These are phyloP conservation scores for Drosophila anceps DNA, from an alignment of 2,888 invertebrate genomes.

Conservation along the genomic window DNA sequence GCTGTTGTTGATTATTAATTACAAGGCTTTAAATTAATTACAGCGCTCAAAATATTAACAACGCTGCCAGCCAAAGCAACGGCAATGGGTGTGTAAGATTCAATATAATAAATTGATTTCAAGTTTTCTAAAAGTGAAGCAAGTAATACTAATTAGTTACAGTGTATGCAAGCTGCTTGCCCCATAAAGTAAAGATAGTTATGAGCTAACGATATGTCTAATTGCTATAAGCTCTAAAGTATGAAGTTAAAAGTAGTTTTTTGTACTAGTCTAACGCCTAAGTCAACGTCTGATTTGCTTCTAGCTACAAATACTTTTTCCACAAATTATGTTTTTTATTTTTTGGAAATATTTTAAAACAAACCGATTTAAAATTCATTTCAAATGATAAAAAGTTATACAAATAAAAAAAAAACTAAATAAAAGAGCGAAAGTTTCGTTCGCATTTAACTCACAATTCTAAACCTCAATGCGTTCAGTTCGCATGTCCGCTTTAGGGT, in stretches of 20 bases:
- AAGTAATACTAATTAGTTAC: slow-evolving; percentile 1
- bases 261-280: not conserved
- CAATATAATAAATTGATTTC: slow-evolving; percentile 57
- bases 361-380: not conserved
- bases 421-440: not conserved
- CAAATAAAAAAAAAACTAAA: not conserved
- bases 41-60: slow-evolving; percentile 75
- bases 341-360: not conserved
- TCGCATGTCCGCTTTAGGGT: slow-evolving; percentile 8
- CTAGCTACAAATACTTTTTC: not conserved
- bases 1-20: slow-evolving; percentile 76
- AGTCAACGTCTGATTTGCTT: not conserved
- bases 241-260: not conserved
- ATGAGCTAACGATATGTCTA: no score
- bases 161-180: not conserved
- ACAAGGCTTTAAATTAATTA: slow-evolving; percentile 80
- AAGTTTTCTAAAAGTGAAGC: slow-evolving; percentile 14
- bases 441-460: not conserved
- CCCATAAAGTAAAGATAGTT: not conserved
- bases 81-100: slow-evolving; percentile 1
- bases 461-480: not conserved
- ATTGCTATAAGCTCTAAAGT: not conserved
- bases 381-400: not conserved
- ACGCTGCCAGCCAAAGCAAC: slow-evolving; percentile 39
- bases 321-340: not conserved